Evolutionary conservation across 64 coral and sea anemone species (phyloP), one percentile per base, ranked within the genome.

Genomic region (Dendronephthya gigantea): DNA sequence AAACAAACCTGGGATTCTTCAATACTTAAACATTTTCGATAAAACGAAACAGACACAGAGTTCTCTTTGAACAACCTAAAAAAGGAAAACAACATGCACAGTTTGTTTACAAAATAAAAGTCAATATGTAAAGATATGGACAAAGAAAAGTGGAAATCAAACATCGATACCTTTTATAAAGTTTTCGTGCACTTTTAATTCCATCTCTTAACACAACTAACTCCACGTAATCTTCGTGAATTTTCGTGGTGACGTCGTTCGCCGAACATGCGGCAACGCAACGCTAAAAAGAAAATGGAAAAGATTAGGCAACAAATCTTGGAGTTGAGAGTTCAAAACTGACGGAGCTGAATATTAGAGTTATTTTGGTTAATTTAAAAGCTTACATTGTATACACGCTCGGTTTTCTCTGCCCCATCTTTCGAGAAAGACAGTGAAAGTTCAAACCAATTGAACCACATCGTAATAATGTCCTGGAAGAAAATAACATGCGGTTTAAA

Each of bases 341-440:
- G n/a, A n/a, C n/a, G n/a, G n/a, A n/a, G n/a, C n/a, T n/a, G n/a
- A n/a, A n/a, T n/a, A n/a, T n/a, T n/a, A n/a, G n/a, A n/a, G n/a
- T n/a, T n/a, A n/a, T n/a, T n/a, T n/a, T n/a, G n/a, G n/a, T n/a
- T n/a, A n/a, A n/a, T n/a, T 32, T 32, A 35, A 17, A 81, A 90
- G 48, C 89, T 81, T 87, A 98, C 95, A 72, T 98, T 89, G 85
- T 93, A 98, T 28, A 98, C 84, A 47, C 25, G 22, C 40, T 87
- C 56, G 23, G 84, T 66, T 40, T 93, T 3, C n/a, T 90, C 84
- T 83, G 82, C 34, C 19, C 14, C 68, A 34, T 90, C 79, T 28
- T 23, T n/a, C n/a, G n/a, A n/a, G n/a, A n/a, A 30, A 17, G 85
- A 39, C 16, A 93, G 83, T 59, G 38, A 89, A 84, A 66, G 83